A percentile compares a stretch with the other conserved stretches of the same genome.
Conservation (phyloP, 2,797 vertebrate species). For the Labroides dimidiatus region DNA sequence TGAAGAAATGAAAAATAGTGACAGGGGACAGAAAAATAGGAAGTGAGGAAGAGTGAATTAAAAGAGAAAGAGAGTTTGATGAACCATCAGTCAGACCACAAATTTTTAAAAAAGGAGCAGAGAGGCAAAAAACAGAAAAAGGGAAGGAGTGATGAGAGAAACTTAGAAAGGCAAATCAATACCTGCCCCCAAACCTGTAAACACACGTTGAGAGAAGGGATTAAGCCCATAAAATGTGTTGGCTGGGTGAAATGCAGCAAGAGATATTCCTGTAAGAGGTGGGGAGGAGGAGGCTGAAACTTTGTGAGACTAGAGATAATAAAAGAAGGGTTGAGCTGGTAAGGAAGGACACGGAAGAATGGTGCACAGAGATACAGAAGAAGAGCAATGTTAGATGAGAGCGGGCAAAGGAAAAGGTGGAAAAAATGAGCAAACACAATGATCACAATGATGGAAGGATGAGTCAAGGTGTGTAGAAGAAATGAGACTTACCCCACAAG, state of each 20-base stretch:
- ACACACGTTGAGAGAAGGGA: conserved; percentile 72
- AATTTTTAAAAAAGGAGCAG: conserved; percentile 17
- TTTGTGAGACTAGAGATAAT: conserved; percentile 37
- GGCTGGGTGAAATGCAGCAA: conserved; percentile 59
- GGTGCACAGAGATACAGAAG: conserved; percentile 7
- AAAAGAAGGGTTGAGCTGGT: conserved; percentile 37
- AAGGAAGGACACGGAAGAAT: conserved; percentile 27
- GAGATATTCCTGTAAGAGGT: conserved; percentile 64
- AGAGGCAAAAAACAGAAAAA: conserved; percentile 19
- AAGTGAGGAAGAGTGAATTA: conserved; percentile 45
- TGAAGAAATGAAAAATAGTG: conserved; percentile 40
- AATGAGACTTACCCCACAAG: conserved; percentile 33
- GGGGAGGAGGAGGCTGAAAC: conserved; percentile 27
- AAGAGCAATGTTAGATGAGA: conserved; percentile 14
- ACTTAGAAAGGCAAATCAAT: conserved; percentile 77
- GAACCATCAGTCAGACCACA: conserved; percentile 51
- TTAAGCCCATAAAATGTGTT: conserved; percentile 74
- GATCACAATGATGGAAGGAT: conserved; percentile 27
- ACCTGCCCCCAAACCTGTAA: conserved; percentile 78
- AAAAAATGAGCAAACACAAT: conserved; percentile 2
- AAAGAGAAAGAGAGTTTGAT: conserved; percentile 45
- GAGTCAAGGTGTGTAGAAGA: conserved; percentile 18
- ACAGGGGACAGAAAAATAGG: conserved; percentile 21
- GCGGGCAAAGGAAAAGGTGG: conserved; percentile 23
- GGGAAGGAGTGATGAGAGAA: conserved; percentile 65